A percentile compares a stretch with the other conserved stretches of the same genome.
Evolutionary conservation across 1,140 invertebrate genomes (phyloP).

Genomic region (Leucophenga varia): DNA sequence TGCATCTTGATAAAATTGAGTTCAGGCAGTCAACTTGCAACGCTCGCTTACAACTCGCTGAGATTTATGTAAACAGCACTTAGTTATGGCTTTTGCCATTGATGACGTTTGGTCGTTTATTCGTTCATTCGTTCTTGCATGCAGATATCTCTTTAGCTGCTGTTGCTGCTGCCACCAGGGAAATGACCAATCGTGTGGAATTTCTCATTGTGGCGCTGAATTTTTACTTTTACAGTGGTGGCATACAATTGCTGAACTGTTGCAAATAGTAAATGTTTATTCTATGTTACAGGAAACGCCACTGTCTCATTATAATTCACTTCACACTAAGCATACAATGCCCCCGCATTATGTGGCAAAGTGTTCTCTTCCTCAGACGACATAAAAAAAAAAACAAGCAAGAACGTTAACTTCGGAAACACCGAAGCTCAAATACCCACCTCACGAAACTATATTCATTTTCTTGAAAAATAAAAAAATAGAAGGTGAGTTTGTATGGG

Average conservation of each 20-base stretch:
- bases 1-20: conserved; percentile 24
- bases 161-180: neutral
- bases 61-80: conserved; percentile 25
- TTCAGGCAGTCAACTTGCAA: neutral
- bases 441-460: no score
- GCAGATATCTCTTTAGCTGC: conserved; percentile 1
- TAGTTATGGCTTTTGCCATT: conserved; percentile 7
- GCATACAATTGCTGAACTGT: no score
- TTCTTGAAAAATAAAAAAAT: no score
- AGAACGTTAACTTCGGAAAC: no score
- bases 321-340: conserved; percentile 25
- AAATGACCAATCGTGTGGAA: conserved; percentile 28
- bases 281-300: no score
- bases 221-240: conserved; percentile 5
- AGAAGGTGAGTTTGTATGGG: no score
- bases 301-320: conserved; percentile 24
- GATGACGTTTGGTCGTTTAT: no score
- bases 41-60: neutral
- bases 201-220: conserved; percentile 25
- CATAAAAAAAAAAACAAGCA: no score
- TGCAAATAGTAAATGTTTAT: no score
- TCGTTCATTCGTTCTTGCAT: no score
- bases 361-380: no score
- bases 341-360: conserved; percentile 19
- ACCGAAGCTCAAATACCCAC: no score